Evolutionary conservation across 2,797 vertebrate species (phyloP), one percentile per base, ranked within the genome.

Genomic region (Anguilla marmorata): DNA sequence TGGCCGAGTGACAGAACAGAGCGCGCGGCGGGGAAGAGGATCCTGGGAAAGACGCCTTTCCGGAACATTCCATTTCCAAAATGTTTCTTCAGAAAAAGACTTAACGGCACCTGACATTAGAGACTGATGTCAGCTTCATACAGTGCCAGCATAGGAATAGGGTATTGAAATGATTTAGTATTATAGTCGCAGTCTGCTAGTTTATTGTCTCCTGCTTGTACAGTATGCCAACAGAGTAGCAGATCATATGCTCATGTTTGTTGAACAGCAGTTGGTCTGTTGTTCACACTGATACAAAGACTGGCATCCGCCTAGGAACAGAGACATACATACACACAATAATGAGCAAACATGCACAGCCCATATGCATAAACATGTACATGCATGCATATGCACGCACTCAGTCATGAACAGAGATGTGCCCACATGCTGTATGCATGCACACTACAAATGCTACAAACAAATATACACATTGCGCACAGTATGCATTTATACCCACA

Each of bases 201-300:
- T n/a, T 37, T 11, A 58, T n/a, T 66, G 21, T 66, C 58, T 85
- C 56, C 27, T 33, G 72, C 86, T 74, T 79, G 74, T 80, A 56
- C 11, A 80, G 33, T 48, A 37, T 21, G 56, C 33, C 56, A 27
- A 60, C 52, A 85, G 27, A 37, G 14, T 6, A 12, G 9, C 30
- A 8, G 54, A 60, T 85, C 30, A 85, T 56, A 85, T 84, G 82
- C 27, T 84, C 82, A 84, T 52, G 52, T 84, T 54, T 27, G 24
- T 84, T 84, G 45, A 52, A 16, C 82, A 52, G 24, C 82, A 84
- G 24, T 54, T 56, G 30, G 8, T 74, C 19, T 27, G 86, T 87
- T 54, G 19, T 83, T 83, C 80, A 79, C 21, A 16, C 72, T 86
- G 66, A 33, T 48, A 76, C 33, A 37, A 14, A 41, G 12, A 76